These are phyloP conservation scores for Penaeus monodon DNA, from an alignment of 2,888 invertebrate genomes.

Conservation along the genomic window DNA sequence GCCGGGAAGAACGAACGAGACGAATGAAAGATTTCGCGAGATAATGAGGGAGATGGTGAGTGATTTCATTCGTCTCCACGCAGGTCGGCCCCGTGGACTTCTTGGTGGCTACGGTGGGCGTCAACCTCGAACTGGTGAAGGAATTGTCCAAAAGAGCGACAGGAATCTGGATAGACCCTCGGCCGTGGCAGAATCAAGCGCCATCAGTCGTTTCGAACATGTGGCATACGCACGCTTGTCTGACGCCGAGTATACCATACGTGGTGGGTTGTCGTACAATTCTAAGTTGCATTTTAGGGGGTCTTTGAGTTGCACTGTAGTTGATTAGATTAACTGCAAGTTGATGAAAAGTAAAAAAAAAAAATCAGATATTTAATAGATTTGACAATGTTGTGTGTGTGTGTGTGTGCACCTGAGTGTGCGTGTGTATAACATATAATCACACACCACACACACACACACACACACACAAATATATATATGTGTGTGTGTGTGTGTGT, in stretches of 20 bases:
- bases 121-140: neutral
- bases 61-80: neutral
- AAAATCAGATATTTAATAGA: too few relatives aligned
- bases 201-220: neutral
- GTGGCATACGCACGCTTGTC: slow-evolving; percentile 35
- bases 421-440: too few relatives aligned
- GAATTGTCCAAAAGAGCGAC: neutral
- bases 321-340: too few relatives aligned
- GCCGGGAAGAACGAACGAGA: neutral
- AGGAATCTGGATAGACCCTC: slow-evolving; percentile 28
- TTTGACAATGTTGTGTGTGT: too few relatives aligned
- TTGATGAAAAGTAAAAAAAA: too few relatives aligned
- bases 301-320: too few relatives aligned
- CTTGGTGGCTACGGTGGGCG: slow-evolving; percentile 20
- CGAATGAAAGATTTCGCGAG: neutral
- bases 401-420: too few relatives aligned
- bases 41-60: neutral
- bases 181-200: neutral
- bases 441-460: too few relatives aligned
- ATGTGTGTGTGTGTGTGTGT: too few relatives aligned
- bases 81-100: slow-evolving; percentile 7
- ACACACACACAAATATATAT: too few relatives aligned
- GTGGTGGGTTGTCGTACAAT: neutral
- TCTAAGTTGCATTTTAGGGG: too few relatives aligned
- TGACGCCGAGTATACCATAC: slow-evolving; percentile 11